Percentiles rank a stretch among this genome's conserved stretches.
Conservation (phyloP, 2,113 vertebrate genomes). For the Chaenocephalus aceratus region DNA sequence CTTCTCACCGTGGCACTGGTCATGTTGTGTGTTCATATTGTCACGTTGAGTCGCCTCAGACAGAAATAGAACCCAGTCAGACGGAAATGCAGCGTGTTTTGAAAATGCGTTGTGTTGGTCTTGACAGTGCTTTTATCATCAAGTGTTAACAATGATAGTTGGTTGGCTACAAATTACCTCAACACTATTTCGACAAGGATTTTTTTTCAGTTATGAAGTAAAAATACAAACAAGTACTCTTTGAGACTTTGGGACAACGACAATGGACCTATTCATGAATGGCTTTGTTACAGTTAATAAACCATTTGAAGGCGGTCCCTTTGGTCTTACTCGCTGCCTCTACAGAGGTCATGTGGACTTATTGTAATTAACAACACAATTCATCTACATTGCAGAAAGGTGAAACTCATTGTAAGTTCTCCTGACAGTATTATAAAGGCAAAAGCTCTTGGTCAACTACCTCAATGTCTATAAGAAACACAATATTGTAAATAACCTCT, state of each 20-base stretch:
- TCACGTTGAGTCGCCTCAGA: no score
- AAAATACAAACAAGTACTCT: no score
- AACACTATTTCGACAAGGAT: no score
- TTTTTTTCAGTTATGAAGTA: no score
- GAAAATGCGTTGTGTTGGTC: not conserved
- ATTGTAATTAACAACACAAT: not conserved
- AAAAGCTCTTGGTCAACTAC: conserved; percentile 15
- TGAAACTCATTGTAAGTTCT: not conserved
- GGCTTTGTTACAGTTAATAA: no score
- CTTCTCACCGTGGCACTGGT: not conserved
- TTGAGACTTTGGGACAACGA: no score
- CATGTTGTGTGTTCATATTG: not conserved
- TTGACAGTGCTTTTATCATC: not conserved
- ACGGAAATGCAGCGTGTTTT: not conserved
- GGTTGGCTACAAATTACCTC: no score
- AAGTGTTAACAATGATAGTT: not conserved
- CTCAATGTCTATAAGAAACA: not conserved
- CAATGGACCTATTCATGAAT: no score
- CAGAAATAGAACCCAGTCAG: not conserved
- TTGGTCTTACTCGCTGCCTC: no score
- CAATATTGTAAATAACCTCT: not conserved
- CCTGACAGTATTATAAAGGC: not conserved
- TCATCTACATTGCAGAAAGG: not conserved
- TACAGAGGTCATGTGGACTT: not conserved
- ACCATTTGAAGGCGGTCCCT: no score